Evolutionary conservation across 2,113 vertebrate species (phyloP).

Genomic region (Mirza zaza): DNA sequence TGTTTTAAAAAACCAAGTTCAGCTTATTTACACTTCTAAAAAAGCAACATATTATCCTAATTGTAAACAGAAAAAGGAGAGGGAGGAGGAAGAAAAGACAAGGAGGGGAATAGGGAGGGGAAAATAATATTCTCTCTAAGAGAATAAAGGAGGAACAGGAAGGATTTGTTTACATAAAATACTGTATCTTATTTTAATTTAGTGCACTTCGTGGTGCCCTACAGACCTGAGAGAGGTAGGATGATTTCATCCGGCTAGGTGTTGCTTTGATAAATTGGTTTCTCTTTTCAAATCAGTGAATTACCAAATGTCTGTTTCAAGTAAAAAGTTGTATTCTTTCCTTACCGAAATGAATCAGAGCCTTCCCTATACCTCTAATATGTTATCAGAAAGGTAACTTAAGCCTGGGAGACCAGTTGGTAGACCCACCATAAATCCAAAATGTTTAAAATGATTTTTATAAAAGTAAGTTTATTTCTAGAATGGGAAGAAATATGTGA

Average conservation of each 20-base stretch:
- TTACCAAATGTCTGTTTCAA: background rate
- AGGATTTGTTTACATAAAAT: background rate
- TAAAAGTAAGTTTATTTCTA: background rate
- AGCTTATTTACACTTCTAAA: background rate
- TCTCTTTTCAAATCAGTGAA: background rate
- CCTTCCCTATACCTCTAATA: background rate
- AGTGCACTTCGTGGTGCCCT: background rate
- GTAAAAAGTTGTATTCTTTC: background rate
- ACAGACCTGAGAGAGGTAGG: background rate
- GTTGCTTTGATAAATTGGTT: background rate
- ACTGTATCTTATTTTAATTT: background rate
- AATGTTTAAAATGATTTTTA: constrained; percentile 23
- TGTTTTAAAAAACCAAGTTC: background rate
- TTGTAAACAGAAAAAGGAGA: background rate
- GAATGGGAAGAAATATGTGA: background rate
- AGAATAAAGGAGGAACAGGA: background rate
- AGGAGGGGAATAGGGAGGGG: too few species aligned
- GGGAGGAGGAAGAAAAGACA: too few species aligned
- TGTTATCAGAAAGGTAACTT: background rate
- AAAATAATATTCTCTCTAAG: too few species aligned
- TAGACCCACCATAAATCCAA: background rate
- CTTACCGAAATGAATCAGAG: background rate
- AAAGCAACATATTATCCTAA: background rate
- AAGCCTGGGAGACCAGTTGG: background rate
- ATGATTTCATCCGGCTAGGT: background rate